Conservation (phyloP, 2,888 invertebrate genomes). For the Coelogynopora nodosa region DNA sequence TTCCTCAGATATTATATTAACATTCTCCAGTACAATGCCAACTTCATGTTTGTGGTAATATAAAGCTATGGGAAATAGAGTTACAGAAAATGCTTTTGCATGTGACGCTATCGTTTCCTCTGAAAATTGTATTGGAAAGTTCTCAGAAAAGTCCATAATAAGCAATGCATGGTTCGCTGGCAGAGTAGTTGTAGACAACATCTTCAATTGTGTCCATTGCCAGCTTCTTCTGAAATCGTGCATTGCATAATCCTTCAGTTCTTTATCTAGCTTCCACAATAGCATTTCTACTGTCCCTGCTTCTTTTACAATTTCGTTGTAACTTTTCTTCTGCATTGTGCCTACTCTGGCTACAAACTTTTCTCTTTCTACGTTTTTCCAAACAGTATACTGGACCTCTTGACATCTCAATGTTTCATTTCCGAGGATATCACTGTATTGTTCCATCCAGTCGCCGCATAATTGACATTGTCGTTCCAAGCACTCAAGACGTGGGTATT, state of each 20-base stretch:
- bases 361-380: not conserved
- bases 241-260: not conserved
- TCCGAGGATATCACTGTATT: not conserved
- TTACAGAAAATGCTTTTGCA: not conserved
- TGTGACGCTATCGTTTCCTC: not conserved
- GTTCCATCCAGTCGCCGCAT: not conserved
- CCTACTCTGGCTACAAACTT: not conserved
- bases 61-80: not conserved
- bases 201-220: not conserved
- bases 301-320: not conserved
- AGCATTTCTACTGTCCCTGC: not conserved
- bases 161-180: not conserved
- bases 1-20: not conserved
- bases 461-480: not conserved
- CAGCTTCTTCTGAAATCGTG: not conserved
- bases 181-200: not conserved
- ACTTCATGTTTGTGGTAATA: not conserved
- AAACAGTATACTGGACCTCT: not conserved
- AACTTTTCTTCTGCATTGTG: not conserved
- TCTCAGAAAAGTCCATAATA: conserved; percentile 6
- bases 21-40: not conserved
- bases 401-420: not conserved
- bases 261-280: not conserved
- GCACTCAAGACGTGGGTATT: not conserved
- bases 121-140: not conserved